Conservation (phyloP, 1,140 invertebrate species). For the Maconellicoccus hirsutus region DNA sequence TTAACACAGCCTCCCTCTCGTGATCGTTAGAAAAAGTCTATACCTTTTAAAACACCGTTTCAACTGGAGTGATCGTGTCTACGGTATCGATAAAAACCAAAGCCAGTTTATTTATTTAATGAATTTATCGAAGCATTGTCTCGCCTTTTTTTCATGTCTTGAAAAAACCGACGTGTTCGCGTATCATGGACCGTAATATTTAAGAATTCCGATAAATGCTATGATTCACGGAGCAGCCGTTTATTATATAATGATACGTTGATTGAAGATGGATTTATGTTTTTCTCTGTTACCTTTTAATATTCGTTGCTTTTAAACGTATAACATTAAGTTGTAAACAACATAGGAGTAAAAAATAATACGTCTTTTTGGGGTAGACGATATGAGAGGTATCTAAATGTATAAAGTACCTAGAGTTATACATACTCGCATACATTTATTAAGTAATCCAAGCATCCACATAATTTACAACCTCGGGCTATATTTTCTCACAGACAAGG, state of each 20-base stretch:
- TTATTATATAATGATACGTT: slow-evolving; percentile 1
- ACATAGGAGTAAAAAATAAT: background rate
- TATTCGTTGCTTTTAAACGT: background rate
- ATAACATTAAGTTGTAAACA: background rate
- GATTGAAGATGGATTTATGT: background rate
- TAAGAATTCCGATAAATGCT: background rate
- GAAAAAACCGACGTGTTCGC: too few relatives aligned
- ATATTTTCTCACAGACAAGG: background rate
- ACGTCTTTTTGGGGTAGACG: background rate
- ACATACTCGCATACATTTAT: background rate
- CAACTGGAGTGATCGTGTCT: background rate
- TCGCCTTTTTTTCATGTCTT: too few relatives aligned
- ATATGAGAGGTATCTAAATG: background rate
- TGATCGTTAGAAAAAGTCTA: too few relatives aligned
- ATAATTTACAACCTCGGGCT: background rate
- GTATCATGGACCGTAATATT: too few relatives aligned
- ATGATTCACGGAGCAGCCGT: background rate
- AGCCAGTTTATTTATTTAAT: background rate
- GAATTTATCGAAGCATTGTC: background rate
- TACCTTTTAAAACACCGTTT: too few relatives aligned
- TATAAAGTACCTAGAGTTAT: background rate
- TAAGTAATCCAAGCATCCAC: background rate
- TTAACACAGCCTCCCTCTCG: background rate
- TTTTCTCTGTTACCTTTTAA: background rate
- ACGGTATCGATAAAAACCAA: too few relatives aligned